Base-by-base conservation (phyloP, 1,140 invertebrate species). In the Akabosia matsudoensis region DNA sequence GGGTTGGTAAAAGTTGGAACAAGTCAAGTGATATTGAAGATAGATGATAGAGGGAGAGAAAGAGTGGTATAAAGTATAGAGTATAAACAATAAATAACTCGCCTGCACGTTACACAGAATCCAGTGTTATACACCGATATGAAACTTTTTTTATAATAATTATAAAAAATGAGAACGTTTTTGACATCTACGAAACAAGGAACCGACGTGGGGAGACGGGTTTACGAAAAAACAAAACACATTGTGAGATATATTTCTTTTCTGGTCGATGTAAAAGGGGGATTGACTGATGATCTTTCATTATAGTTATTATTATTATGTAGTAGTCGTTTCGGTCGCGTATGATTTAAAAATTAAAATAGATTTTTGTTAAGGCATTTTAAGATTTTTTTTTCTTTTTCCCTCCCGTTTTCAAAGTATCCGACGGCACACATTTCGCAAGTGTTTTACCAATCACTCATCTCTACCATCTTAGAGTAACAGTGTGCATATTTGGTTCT, bases 231-330 rank as follows among this genome's bases (percentile, higher is more conserved):
- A n/a, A n/a, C n/a, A n/a, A n/a, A 67, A 67, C 7, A 67, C 28
- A 67, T 67, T 67, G 61, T 67, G 61, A 67, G 61, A 30, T 67
- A 67, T 67, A 67, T 67, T 67, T 67, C 61, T 67, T 67, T 67
- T 67, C 61, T 67, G 61, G 61, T 67, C 61, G 61, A 30, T 30
- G 13, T 67, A 67, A 67, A 67, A 67, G 61, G 61, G n/a, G 61
- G 61, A 67, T 67, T 67, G 61, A 67, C 61, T 67, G 61, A 67
- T 67, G 61, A 67, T 67, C 61, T 67, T 67, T 67, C 61, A 67
- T 67, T 67, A 67, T 67, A 30, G 4, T 30, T 67, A 30, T 30
- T 67, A 30, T 10, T 67, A 67, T 30, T 67, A 67, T 67, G 30
- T 67, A 30, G 3, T 67, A 67, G 31, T 30, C 61, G 24, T 67